Base-by-base conservation (phyloP, 2,888 invertebrate genomes). In the Monochamus alternatus region DNA sequence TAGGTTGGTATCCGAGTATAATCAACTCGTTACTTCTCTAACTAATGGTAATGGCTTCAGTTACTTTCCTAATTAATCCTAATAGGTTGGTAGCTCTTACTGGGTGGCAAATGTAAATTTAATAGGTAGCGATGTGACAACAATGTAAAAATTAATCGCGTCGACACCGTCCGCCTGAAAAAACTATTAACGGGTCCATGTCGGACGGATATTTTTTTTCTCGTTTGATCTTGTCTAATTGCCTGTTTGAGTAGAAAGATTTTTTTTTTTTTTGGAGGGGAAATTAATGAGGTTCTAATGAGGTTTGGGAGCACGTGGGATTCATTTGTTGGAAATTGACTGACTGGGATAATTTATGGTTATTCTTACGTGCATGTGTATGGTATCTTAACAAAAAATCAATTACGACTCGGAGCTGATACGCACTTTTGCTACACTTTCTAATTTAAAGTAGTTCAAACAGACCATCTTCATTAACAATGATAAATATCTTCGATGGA, bases 61-160 rank as follows among this genome's bases (percentile, higher is more conserved):
- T 81, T 78, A 79, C 78, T 81, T 82, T 78, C 81, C 82, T 82
- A 84, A 84, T 84, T 83, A 84, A 82, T 83, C 82, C 83, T 82
- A 82, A 83, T 83, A 81, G 83, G 78, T 73, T 75, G 74, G 74
- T 76, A 76, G 79, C 73, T 75, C 80, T 67, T 73, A 71, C 77
- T 84, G 84, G 82, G 84, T 84, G 84, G 84, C 80, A 82, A 81
- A 84, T 82, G 82, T 83, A 80, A 82, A 81, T 82, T 75, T 69
- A 38, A 67, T 66, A 7, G 71, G 67, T 22, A 59, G 66, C 43
- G 32, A 66, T 74, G 74, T 51, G 51, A 38, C 55, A 43, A 47
- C 69, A 55, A 68, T 58, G 69, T 74, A 69, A 74, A 69, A 74
- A 64, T 74, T 69, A 69, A 74, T 47, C 38, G 38, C 47, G 32